Evolutionary conservation across 2,113 vertebrate species (phyloP).

Genomic region (Petrocephalus microphthalmus): DNA sequence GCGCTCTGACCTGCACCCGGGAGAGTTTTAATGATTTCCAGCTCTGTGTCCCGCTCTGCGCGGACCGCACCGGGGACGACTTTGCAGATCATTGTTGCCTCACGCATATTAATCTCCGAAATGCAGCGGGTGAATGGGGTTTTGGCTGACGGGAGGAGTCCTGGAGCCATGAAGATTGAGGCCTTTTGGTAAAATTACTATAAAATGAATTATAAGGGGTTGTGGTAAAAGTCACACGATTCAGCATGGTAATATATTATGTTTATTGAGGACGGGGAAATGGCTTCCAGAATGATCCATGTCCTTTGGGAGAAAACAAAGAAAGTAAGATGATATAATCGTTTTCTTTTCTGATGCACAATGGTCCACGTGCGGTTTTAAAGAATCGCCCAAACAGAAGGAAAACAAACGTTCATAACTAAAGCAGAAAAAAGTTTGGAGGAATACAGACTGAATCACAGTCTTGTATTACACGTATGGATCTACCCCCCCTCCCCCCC

Average conservation of each 20-base stretch:
- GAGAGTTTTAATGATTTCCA: slow-evolving; percentile 15
- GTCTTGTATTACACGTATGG: slow-evolving; percentile 18
- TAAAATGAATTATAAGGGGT: background rate
- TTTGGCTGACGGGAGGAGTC: background rate
- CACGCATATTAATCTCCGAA: slow-evolving; percentile 15
- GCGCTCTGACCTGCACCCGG: background rate
- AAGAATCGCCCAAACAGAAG: slow-evolving; percentile 20
- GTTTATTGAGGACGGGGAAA: background rate
- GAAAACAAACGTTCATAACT: slow-evolving; percentile 24
- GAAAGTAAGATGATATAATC: slow-evolving; percentile 11
- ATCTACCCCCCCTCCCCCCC: background rate
- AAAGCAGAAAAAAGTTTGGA: slow-evolving; percentile 28
- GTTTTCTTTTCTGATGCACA: slow-evolving; percentile 19
- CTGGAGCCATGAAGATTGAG: background rate
- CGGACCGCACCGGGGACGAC: background rate
- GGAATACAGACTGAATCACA: slow-evolving; percentile 23
- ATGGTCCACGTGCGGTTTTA: slow-evolving; percentile 14
- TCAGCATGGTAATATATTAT: slow-evolving; percentile 1
- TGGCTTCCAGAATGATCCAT: background rate
- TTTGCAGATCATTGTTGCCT: slow-evolving; percentile 13
- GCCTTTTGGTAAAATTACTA: background rate
- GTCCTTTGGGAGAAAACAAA: slow-evolving; percentile 11
- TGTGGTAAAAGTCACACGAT: background rate
- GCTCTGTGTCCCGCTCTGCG: slow-evolving; percentile 8
- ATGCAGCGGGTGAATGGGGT: slow-evolving; percentile 2